Evolutionary conservation across 2,888 invertebrate species (phyloP).

Genomic region (Leptura quadrifasciata): DNA sequence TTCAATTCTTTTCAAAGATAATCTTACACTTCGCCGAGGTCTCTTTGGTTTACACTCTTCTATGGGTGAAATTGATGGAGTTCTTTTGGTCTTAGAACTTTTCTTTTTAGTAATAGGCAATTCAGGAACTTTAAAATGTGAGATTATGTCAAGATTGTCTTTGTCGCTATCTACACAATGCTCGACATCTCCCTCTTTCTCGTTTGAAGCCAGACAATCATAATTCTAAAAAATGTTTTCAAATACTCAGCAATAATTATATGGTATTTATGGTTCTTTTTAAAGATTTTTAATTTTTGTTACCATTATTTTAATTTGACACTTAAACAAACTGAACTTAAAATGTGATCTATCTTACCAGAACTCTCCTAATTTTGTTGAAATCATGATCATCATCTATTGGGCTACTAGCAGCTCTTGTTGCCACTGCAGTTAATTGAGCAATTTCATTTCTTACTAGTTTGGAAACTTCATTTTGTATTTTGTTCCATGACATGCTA

Average conservation of each 20-base stretch:
- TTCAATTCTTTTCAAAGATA: constrained; percentile 51
- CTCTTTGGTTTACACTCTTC: constrained; percentile 43
- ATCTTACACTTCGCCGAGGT: constrained; percentile 52
- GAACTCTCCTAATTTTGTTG: constrained; percentile 49
- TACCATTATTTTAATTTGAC: no score
- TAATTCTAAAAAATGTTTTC: constrained; percentile 47
- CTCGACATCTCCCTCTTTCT: not conserved
- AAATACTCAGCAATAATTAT: not conserved
- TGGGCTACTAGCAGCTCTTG: constrained; percentile 62
- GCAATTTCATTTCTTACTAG: constrained; percentile 60
- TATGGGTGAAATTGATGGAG: constrained; percentile 52
- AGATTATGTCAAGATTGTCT: not conserved
- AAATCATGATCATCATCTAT: constrained; percentile 48
- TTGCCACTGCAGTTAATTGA: constrained; percentile 55
- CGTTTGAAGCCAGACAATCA: constrained; percentile 45
- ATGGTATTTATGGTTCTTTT: not conserved
- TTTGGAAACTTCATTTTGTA: constrained; percentile 62
- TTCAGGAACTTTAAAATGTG: constrained; percentile 58
- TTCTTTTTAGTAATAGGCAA: constrained; percentile 43
- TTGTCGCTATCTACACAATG: not conserved
- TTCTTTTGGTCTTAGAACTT: constrained; percentile 27
- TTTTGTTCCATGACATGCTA: constrained; percentile 59
- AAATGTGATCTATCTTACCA: constrained; percentile 46
- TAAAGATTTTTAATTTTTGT: not conserved
- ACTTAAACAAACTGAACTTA: no score